Evolutionary conservation across 2,797 vertebrate genomes (phyloP).

Genomic region (Karalla daura): DNA sequence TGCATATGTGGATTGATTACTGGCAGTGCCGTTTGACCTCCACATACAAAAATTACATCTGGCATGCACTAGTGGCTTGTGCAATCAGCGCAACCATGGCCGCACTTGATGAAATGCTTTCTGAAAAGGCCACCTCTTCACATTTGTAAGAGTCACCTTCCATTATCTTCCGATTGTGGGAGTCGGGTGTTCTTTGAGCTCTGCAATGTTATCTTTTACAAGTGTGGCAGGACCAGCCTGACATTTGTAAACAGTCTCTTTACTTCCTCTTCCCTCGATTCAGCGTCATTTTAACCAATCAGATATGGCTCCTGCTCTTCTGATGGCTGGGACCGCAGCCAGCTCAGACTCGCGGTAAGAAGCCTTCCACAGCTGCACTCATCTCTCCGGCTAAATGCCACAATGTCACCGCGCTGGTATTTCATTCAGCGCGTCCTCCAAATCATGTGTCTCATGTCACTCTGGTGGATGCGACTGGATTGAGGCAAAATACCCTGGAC

Average conservation of each 20-base stretch:
- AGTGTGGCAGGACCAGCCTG: constrained; percentile 67
- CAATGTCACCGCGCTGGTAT: constrained; percentile 33
- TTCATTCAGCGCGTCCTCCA: constrained; percentile 17
- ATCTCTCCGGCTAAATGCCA: constrained; percentile 57
- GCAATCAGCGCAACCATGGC: constrained; percentile 51
- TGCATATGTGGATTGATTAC: constrained; percentile 38
- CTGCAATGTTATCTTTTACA: constrained; percentile 68
- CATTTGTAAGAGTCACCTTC: constrained; percentile 78
- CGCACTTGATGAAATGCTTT: constrained; percentile 70
- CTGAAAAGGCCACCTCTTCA: constrained; percentile 80
- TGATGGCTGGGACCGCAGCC: constrained; percentile 5
- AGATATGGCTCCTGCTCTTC: constrained; percentile 20
- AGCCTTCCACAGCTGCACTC: constrained; percentile 21
- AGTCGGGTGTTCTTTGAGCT: constrained; percentile 52
- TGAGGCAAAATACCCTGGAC: constrained; percentile 39
- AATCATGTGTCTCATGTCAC: constrained; percentile 17
- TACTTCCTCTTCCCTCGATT: constrained; percentile 43
- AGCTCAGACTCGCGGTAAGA: neutral
- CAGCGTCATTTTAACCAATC: constrained; percentile 54
- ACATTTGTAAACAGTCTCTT: constrained; percentile 78
- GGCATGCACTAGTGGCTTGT: constrained; percentile 34
- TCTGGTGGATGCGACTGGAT: constrained; percentile 37
- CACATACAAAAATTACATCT: constrained; percentile 27
- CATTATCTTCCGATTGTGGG: constrained; percentile 67
- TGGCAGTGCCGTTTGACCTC: constrained; percentile 34